phyloP scores from a whole-genome alignment of 2,888 invertebrate genomes.

The Patella pellucida region DNA sequence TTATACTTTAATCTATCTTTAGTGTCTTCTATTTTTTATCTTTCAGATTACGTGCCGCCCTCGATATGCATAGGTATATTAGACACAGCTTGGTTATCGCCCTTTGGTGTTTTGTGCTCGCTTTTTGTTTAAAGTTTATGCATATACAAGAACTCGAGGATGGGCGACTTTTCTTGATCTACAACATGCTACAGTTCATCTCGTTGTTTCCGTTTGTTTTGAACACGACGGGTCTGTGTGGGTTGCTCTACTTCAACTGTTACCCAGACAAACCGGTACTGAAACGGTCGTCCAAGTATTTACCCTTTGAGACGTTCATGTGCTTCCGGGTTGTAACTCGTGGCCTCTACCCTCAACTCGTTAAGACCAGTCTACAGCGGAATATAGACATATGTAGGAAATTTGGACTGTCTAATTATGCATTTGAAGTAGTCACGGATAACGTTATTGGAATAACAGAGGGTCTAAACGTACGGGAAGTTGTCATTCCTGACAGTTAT shows the following conservation, averaged over 20 bases:
- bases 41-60: too few species aligned
- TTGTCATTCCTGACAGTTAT: constrained; percentile 52
- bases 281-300: constrained; percentile 45
- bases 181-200: too few species aligned
- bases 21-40: too few species aligned
- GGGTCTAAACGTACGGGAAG: constrained; percentile 37
- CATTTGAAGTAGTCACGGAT: constrained; percentile 53
- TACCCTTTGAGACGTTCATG: constrained; percentile 49
- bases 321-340: constrained; percentile 52
- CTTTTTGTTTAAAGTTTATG: too few species aligned
- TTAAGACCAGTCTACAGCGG: constrained; percentile 35
- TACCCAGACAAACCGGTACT: constrained; percentile 53
- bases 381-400: constrained; percentile 46
- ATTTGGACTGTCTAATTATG: constrained; percentile 44
- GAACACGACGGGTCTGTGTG: constrained; percentile 44
- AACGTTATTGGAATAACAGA: constrained; percentile 27
- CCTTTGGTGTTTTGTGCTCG: too few species aligned
- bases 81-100: too few species aligned
- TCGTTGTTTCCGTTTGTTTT: too few species aligned
- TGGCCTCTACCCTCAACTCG: constrained; percentile 44
- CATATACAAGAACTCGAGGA: too few species aligned
- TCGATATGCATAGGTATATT: too few species aligned
- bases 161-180: too few species aligned
- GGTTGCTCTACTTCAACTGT: constrained; percentile 53
- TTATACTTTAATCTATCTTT: too few species aligned